These are phyloP conservation scores for Chroicocephalus ridibundus DNA, from an alignment of 2,113 vertebrate species.

Conservation along the genomic window DNA sequence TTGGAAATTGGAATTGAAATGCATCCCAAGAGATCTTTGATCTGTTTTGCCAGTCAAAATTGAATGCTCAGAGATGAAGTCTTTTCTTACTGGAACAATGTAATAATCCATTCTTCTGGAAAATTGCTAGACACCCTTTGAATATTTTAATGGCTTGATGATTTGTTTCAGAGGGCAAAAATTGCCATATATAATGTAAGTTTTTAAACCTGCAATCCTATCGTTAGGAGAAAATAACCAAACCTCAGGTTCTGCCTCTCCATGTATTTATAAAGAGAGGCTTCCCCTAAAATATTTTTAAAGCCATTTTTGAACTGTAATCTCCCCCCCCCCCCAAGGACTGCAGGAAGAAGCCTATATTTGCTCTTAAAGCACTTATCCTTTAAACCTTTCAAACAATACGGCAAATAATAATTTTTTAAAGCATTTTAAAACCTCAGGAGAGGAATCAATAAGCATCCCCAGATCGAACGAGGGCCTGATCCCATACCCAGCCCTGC, in stretches of 20 bases:
- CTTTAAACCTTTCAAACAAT: background rate
- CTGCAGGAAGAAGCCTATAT: background rate
- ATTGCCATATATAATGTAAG: background rate
- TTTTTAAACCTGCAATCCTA: background rate
- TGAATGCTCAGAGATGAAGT: background rate
- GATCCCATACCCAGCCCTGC: background rate
- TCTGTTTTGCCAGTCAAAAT: slow-evolving; percentile 37
- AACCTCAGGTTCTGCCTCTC: background rate
- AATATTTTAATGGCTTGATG: slow-evolving; percentile 7
- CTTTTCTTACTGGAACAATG: slow-evolving; percentile 26
- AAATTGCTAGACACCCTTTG: background rate
- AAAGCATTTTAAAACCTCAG: background rate
- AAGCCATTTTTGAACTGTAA: background rate
- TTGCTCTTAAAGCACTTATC: background rate
- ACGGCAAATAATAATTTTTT: background rate
- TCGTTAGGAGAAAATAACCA: background rate
- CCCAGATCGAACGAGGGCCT: background rate
- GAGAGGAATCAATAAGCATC: background rate
- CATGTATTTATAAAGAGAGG: background rate
- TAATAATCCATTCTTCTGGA: slow-evolving; percentile 15
- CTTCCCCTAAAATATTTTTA: background rate
- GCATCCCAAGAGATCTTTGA: slow-evolving; percentile 28
- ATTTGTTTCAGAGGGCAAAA: background rate
- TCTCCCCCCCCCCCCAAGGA: background rate
- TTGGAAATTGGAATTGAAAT: slow-evolving; percentile 38